A percentile compares a stretch with the other conserved stretches of the same genome.
phyloP scores from a whole-genome alignment of 2,113 vertebrate species.

The Opisthocomus hoazin region DNA sequence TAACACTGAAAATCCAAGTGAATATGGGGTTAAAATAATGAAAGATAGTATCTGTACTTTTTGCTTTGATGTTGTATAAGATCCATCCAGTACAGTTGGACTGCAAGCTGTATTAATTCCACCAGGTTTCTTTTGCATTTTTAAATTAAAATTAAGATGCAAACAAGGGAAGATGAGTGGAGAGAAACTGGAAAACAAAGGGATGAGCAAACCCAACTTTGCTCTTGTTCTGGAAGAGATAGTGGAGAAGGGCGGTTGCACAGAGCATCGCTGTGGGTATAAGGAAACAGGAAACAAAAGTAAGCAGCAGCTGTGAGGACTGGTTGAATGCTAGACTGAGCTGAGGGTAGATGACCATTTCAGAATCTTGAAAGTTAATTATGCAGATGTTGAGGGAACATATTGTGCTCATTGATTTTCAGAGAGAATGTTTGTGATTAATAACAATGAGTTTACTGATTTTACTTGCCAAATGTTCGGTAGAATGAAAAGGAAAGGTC shows the following conservation, averaged over 20 bases:
- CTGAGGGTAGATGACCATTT: not conserved
- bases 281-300: not conserved
- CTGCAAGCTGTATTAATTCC: not conserved
- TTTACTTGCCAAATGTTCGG: not conserved
- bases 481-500: not conserved
- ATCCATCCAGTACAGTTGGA: not conserved
- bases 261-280: not conserved
- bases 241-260: not conserved
- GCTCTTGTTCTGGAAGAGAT: not conserved
- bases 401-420: not conserved
- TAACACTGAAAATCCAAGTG: not conserved
- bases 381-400: not conserved
- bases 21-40: not conserved
- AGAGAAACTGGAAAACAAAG: not conserved
- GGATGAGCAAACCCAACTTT: accelerated
- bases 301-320: not conserved
- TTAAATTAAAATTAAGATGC: not conserved
- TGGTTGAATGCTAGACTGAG: not conserved
- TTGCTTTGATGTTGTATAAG: not conserved
- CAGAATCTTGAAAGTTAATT: not conserved
- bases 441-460: not conserved
- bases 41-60: not conserved
- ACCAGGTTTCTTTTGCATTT: not conserved
- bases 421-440: not conserved
- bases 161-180: not conserved